Percentiles rank a stretch among this genome's conserved stretches.
Conservation (phyloP, 2,888 invertebrate species). For the Drosophila subsilvestris region DNA sequence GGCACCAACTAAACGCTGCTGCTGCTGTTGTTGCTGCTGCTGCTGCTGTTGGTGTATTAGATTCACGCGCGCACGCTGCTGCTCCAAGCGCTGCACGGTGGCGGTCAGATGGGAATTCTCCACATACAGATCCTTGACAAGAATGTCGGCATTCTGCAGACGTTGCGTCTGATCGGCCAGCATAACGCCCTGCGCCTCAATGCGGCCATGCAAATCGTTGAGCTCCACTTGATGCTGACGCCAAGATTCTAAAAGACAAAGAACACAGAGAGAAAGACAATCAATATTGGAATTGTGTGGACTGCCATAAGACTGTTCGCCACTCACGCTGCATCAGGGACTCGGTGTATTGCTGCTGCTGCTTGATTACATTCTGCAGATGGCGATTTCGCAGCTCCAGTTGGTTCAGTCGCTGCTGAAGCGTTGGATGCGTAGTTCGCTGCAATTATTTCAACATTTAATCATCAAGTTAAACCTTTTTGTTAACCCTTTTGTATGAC, state of each 20-base stretch:
- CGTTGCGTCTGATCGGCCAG: slow-evolving; percentile 87
- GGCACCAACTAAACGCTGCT: slow-evolving; percentile 56
- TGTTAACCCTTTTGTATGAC: no score
- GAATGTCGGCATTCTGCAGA: slow-evolving; percentile 89
- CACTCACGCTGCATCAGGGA: slow-evolving; percentile 87
- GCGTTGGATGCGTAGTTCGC: slow-evolving; percentile 83
- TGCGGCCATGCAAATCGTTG: slow-evolving; percentile 85
- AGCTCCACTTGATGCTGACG: slow-evolving; percentile 84
- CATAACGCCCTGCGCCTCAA: slow-evolving; percentile 84
- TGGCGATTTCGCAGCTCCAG: slow-evolving; percentile 87
- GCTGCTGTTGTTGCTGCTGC: slow-evolving; percentile 49
- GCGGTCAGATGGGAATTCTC: slow-evolving; percentile 92
- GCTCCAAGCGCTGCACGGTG: slow-evolving; percentile 84
- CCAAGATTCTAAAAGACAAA: slow-evolving; percentile 81
- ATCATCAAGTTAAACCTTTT: background rate
- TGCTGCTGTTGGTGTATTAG: slow-evolving; percentile 83
- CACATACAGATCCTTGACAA: slow-evolving; percentile 92
- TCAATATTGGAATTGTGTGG: background rate
- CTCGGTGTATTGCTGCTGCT: slow-evolving; percentile 88
- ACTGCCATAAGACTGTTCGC: background rate
- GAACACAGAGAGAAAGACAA: no score
- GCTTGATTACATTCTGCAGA: slow-evolving; percentile 87
- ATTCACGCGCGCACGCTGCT: slow-evolving; percentile 82
- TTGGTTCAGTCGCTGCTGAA: slow-evolving; percentile 84
- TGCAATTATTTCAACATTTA: slow-evolving; percentile 34